Base-by-base conservation (phyloP, 2,797 vertebrate species). In the Gymnoscopelus braueri region DNA sequence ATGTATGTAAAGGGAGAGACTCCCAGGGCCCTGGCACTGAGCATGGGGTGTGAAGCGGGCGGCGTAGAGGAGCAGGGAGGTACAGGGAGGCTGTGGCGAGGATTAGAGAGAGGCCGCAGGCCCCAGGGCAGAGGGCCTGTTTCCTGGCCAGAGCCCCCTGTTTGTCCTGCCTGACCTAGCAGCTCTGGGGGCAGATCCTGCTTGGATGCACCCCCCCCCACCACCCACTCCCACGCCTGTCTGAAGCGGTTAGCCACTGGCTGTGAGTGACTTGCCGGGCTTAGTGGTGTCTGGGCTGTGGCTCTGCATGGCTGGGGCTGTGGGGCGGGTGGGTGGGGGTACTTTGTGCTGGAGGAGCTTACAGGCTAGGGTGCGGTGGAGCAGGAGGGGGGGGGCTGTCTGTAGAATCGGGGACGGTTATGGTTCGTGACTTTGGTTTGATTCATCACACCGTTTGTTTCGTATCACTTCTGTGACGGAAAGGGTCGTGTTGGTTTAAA, bases 141-240 rank as follows among this genome's bases (percentile, higher is more conserved):
- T 95, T 94, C 95, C 95, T 96, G 95, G 95, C 94, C 94, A 94
- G 91, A 92, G 94, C 94, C 94, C 39, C 95, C 92, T 95, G 95
- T 96, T 95, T 97, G 96, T 98, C 93, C 96, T 95, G 96, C 95
- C 95, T 97, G 97, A 99, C 97, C 96, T 96, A 96, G 94, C 97
- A 95, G 91, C 95, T 92, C 94, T 94, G 93, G 94, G 96, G 96
- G 95, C 95, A 94, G 94, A 96, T 96, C 90, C 93, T 94, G 90
- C 93, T 94, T 92, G 90, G 94, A 95, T 95, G 94, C 95, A 94
- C 81, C 87, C 86, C 83, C 90, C 95, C 95, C 97, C 97, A 95
- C 97, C 82, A 86, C 86, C 83, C 90, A 95, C 95, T 98, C 97
- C 95, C 97, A 98, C 95, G 95, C 95, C 95, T 97, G 96, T 98